phyloP scores from a whole-genome alignment of 2,888 invertebrate genomes.

The Latrodectus elegans region DNA sequence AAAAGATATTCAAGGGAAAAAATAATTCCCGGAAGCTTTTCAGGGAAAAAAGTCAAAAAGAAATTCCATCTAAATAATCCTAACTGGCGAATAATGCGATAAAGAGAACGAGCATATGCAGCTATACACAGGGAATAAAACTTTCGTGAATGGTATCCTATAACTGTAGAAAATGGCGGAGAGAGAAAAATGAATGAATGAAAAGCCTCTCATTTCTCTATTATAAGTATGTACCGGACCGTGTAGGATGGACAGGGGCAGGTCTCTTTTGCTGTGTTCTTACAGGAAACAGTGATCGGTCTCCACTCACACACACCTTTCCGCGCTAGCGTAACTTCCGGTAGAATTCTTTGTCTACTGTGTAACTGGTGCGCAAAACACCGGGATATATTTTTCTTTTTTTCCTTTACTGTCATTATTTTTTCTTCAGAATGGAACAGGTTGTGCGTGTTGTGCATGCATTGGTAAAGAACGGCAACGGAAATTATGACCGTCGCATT shows the following conservation, averaged over 20 bases:
- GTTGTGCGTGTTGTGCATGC: neutral
- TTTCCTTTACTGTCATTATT: neutral
- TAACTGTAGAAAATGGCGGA: conserved; percentile 10
- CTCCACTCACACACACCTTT: conserved; percentile 19
- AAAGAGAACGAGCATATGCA: neutral
- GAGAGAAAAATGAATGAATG: neutral
- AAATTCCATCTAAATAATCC: neutral
- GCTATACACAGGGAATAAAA: neutral
- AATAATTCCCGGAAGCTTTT: conserved; percentile 42
- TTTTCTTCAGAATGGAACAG: neutral
- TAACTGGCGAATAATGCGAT: neutral
- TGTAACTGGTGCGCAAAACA: conserved; percentile 46
- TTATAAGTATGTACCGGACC: conserved; percentile 62
- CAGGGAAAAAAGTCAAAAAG: neutral
- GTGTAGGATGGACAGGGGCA: conserved; percentile 33
- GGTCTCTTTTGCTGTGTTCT: neutral
- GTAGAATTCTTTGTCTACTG: conserved; percentile 33
- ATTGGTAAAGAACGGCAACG: neutral
- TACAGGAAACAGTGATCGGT: conserved; percentile 41
- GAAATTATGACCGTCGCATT: conserved; percentile 5
- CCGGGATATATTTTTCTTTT: conserved; percentile 13
- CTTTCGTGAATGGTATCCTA: conserved; percentile 7
- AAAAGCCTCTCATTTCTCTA: conserved; percentile 17
- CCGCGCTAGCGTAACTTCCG: conserved; percentile 61
- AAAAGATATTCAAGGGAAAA: conserved; percentile 12